Evolutionary conservation across 1,140 invertebrate genomes (phyloP).

Genomic region (Spodoptera frugiperda): DNA sequence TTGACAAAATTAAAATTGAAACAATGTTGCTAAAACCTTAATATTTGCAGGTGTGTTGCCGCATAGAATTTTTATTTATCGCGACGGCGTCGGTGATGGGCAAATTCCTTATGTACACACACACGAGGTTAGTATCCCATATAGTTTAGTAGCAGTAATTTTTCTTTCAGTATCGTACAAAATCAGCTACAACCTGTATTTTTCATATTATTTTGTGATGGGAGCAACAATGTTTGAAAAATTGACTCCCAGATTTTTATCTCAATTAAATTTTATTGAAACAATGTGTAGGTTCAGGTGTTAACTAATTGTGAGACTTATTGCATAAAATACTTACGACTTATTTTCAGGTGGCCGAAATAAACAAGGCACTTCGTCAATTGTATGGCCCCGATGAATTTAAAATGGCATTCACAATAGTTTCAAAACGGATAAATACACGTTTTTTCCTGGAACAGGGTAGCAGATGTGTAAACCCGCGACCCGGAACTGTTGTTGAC

Average conservation of each 20-base stretch:
- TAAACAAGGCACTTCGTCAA: slow-evolving; percentile 85
- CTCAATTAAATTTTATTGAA: no score
- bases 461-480: slow-evolving; percentile 89
- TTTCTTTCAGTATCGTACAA: no score
- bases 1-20: neutral
- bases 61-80: slow-evolving; percentile 89
- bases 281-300: no score
- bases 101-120: slow-evolving; percentile 90
- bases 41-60: slow-evolving; percentile 80
- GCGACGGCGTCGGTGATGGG: slow-evolving; percentile 95
- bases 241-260: no score
- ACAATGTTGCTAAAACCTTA: neutral
- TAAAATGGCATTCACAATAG: slow-evolving; percentile 91
- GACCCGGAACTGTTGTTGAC: slow-evolving; percentile 95
- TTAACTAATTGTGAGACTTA: no score
- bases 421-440: slow-evolving; percentile 91
- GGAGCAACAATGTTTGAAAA: no score
- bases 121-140: slow-evolving; percentile 86
- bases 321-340: no score
- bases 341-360: slow-evolving; percentile 72
- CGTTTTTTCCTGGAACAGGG: slow-evolving; percentile 86
- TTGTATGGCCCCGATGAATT: slow-evolving; percentile 84
- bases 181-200: no score
- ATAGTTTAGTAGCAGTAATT: no score
- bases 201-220: no score